Evolutionary conservation across 2,888 invertebrate genomes (phyloP).

Genomic region (Thelaira solivaga): DNA sequence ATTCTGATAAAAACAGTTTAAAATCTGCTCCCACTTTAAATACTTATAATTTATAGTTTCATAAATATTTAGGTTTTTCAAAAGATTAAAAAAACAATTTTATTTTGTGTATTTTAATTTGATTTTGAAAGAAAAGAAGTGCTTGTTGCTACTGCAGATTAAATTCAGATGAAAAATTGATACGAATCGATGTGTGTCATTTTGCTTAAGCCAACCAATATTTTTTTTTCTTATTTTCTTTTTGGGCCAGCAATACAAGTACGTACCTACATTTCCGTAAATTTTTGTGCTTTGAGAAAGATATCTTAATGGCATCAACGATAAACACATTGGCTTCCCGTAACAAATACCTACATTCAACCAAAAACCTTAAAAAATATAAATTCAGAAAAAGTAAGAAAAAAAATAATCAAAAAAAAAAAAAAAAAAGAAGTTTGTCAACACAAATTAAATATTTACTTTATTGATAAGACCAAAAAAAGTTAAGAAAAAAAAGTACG

Average conservation of each 20-base stretch:
- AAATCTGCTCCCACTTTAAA: neutral
- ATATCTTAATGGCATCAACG: constrained; percentile 15
- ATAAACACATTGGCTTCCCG: constrained; percentile 41
- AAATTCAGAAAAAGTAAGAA: neutral
- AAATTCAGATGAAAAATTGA: constrained; percentile 46
- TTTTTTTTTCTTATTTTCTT: neutral
- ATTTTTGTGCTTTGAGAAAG: constrained; percentile 12
- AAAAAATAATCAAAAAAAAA: constrained; percentile 21
- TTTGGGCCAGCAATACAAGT: neutral
- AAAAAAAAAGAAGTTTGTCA: constrained; percentile 50
- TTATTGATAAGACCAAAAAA: constrained; percentile 40
- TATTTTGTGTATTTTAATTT: constrained; percentile 15
- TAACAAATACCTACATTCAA: constrained; percentile 13
- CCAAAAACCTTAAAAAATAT: neutral
- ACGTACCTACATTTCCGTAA: neutral
- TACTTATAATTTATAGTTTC: constrained; percentile 24
- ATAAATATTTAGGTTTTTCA: constrained; percentile 30
- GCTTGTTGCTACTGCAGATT: constrained; percentile 55
- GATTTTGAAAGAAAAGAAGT: constrained; percentile 3
- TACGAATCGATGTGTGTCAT: constrained; percentile 36
- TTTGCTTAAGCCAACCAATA: constrained; percentile 23
- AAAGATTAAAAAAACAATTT: constrained; percentile 24
- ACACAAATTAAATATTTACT: constrained; percentile 58
- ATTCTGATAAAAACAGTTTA: neutral
- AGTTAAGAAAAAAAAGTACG: neutral